Percentiles rank a stretch among this genome's conserved stretches.
These are phyloP conservation scores for fruit fly (Drosophila melanogaster) DNA, from an alignment of 1,140 invertebrate species.

Conservation along the genomic window Release_6_plus_ISO1_MT NC_004354.4:13566501-13567000, in stretches of 20 bases:
- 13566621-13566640: conserved; percentile 51
- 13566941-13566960: conserved; percentile 37
- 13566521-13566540: conserved; percentile 19
- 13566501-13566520: not conserved
- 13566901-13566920: conserved; percentile 27
- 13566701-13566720: conserved; percentile 12
- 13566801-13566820: not conserved
- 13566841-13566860: conserved; percentile 24
- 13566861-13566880: conserved; percentile 54
- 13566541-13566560: conserved; percentile 38
- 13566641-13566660: conserved; percentile 21
- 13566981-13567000: conserved; percentile 4
- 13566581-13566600: conserved; percentile 7
- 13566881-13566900: conserved; percentile 30
- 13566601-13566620: conserved; percentile 42
- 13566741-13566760: not conserved
- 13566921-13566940: conserved; percentile 37
- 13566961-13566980: conserved; percentile 11
- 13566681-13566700: not conserved
- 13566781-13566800: not conserved
- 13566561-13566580: conserved; percentile 13
- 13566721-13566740: no score
- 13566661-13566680: conserved; percentile 5
- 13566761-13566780: not conserved
- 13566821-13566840: not conserved